These are phyloP conservation scores for Adelges cooleyi DNA, from an alignment of 1,140 invertebrate species.

Conservation along the genomic window DNA sequence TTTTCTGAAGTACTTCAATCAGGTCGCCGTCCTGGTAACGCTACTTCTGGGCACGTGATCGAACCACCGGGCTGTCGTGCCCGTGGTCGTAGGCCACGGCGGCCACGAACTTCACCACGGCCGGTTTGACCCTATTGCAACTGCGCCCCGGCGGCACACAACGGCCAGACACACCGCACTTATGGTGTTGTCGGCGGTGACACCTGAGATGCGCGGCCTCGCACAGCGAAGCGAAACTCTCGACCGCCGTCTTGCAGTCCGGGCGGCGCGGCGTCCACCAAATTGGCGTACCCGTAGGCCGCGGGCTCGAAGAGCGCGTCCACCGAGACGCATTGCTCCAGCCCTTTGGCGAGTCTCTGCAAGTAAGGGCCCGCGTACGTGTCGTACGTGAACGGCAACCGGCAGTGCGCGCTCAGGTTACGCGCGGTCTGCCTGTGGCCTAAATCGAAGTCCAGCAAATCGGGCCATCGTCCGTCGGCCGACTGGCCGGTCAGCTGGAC, in stretches of 20 bases:
- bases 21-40: too few relatives aligned
- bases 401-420: not conserved
- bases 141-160: not conserved
- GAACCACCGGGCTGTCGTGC: too few relatives aligned
- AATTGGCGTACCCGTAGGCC: not conserved
- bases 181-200: not conserved
- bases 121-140: not conserved
- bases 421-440: not conserved
- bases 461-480: not conserved
- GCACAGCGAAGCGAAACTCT: constrained; percentile 10
- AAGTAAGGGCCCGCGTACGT: not conserved
- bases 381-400: constrained; percentile 9
- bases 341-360: not conserved
- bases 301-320: not conserved
- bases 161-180: not conserved
- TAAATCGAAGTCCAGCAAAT: not conserved
- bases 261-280: constrained; percentile 1
- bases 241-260: not conserved
- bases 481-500: not conserved
- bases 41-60: too few relatives aligned
- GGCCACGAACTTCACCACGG: constrained; percentile 4
- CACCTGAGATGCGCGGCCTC: not conserved
- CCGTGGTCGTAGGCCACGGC: not conserved
- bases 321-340: not conserved
- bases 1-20: too few relatives aligned